Evolutionary conservation across 2,113 vertebrate species (phyloP).

Genomic region (Microcebus ravelobensis): DNA sequence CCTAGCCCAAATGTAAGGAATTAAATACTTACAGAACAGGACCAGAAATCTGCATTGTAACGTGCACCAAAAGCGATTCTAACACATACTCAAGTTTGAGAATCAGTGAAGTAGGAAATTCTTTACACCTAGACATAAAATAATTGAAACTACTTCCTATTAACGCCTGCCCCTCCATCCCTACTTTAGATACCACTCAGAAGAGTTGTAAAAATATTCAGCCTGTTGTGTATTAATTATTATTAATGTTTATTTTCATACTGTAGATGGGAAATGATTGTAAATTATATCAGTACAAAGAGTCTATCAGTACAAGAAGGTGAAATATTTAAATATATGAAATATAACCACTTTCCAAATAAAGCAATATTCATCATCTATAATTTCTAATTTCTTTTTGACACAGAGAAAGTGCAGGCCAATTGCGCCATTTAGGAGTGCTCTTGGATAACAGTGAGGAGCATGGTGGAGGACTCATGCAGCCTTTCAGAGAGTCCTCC

Average conservation of each 20-base stretch:
- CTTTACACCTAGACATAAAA: background rate
- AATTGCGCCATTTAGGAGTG: background rate
- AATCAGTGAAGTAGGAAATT: background rate
- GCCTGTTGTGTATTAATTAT: background rate
- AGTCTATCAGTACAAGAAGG: background rate
- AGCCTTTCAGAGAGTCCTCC: background rate
- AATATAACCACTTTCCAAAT: background rate
- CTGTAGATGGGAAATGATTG: background rate
- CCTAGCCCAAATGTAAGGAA: background rate
- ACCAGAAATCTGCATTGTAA: background rate
- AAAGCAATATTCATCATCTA: background rate
- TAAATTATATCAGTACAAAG: background rate
- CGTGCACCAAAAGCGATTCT: background rate
- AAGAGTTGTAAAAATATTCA: background rate
- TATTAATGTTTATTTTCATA: background rate
- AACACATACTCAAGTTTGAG: background rate
- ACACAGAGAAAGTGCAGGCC: background rate
- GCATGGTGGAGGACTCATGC: background rate
- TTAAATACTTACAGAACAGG: background rate
- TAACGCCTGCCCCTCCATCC: background rate
- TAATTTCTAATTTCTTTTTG: slow-evolving; percentile 3
- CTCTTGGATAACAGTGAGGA: background rate
- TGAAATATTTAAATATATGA: background rate
- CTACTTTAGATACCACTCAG: background rate
- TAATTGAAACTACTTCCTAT: background rate